Evolutionary conservation across 2,888 invertebrate genomes (phyloP), one percentile per base, ranked within the genome.

Genomic region (Platycheirus rosarum): DNA sequence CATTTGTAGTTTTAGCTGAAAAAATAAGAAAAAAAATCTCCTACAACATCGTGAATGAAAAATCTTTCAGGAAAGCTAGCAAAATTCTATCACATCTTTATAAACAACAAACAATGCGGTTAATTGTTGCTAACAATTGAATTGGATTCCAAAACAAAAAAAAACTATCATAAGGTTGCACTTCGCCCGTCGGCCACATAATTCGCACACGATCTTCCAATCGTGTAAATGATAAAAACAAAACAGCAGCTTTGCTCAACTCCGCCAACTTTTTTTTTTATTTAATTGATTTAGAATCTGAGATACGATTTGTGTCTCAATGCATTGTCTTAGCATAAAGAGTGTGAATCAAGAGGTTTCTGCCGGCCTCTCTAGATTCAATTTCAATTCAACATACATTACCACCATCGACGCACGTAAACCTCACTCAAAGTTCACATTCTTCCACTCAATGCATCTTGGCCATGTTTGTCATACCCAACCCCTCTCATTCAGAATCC

Each of bases 221-320:
- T 32, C 32, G 16, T 29, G 51, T 51, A 7, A 32, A 32, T 32
- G 4, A 8, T 32, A 8, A 32, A 5, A 7, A 32, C 23, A 6
- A n/a, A n/a, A 26, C 26, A 32, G 5, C 8, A 7, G 29, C 3
- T 3, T 32, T 26, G 26, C 6, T 26, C 6, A 4, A 26, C 2
- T 26, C 26, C 26, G 26, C 26, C 3, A 4, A 49, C 11, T 40
- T 8, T 18, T 53, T 14, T 1, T 37, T 62, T 20, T 32, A 68
- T 62, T 62, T 68, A 75, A 69, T 76, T 69, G 69, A 68, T 40
- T 26, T 69, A 62, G 69, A 76, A 69, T 63, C 62, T 40, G 40
- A 14, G 75, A 69, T 69, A 69, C 76, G 62, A 55, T 69, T 62
- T 26, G 55, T 63, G 69, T 76, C 69, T 70, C 48, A 16, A 69